Conservation (phyloP, 2,888 invertebrate genomes). For the Odontocerum albicorne region DNA sequence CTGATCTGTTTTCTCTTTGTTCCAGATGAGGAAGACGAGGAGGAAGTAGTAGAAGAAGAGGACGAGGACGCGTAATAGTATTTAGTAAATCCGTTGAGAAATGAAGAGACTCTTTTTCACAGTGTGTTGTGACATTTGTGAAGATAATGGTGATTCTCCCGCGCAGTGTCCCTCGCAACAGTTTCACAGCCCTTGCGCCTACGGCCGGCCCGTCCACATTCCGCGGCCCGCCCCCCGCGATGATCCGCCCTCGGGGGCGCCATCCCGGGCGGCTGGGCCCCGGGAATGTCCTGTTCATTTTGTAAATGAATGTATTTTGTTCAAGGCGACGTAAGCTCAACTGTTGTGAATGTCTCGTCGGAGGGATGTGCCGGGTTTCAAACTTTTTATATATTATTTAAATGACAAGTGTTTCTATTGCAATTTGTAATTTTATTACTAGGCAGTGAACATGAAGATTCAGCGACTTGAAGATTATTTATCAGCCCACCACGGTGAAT, state of each 20-base stretch:
- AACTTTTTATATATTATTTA: constrained; percentile 47
- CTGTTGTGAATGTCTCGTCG: constrained; percentile 20
- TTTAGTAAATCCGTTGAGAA: constrained; percentile 23
- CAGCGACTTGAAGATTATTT: background rate
- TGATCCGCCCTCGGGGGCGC: no score
- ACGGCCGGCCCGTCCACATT: constrained; percentile 54
- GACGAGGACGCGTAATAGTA: constrained; percentile 61
- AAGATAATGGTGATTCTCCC: constrained; percentile 40
- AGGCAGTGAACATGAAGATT: constrained; percentile 18
- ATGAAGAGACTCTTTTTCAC: constrained; percentile 55
- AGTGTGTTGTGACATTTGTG: constrained; percentile 46
- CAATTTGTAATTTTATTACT: constrained; percentile 46
- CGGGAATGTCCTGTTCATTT: constrained; percentile 15
- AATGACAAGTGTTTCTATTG: constrained; percentile 47
- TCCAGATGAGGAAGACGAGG: constrained; percentile 58
- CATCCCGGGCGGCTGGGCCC: constrained; percentile 3
- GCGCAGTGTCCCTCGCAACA: constrained; percentile 21
- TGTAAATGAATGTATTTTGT: constrained; percentile 8
- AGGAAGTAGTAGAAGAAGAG: constrained; percentile 57
- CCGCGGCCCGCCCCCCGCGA: constrained; percentile 25
- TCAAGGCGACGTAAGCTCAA: constrained; percentile 5
- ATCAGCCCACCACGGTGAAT: background rate
- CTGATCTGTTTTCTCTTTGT: constrained; percentile 29
- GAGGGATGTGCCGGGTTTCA: constrained; percentile 36
- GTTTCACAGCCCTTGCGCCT: constrained; percentile 37